These are phyloP conservation scores for Atethmia centrago DNA, from an alignment of 2,888 invertebrate species.

Conservation along the genomic window DNA sequence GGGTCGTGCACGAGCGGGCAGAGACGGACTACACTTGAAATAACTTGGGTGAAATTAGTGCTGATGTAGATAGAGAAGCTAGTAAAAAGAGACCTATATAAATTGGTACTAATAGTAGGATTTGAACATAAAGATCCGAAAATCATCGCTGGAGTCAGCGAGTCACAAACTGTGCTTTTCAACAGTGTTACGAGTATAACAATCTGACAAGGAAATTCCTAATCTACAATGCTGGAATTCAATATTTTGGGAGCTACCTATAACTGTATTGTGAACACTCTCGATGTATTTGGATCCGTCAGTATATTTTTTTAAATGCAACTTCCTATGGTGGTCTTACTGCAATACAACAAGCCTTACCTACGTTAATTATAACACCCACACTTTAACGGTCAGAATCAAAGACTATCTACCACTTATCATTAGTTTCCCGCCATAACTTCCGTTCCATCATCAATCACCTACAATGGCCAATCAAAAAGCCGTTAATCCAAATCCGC, in stretches of 20 bases:
- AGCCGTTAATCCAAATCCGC: constrained; percentile 73
- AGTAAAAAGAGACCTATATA: neutral
- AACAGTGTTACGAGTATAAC: neutral
- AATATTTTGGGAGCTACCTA: neutral
- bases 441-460: constrained; percentile 59
- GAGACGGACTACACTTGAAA: constrained; percentile 73
- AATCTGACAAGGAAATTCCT: neutral
- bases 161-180: neutral
- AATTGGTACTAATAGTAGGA: no score
- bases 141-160: neutral
- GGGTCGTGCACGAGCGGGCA: constrained; percentile 83
- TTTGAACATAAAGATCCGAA: no score
- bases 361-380: constrained; percentile 31
- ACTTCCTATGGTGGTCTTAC: neutral
- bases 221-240: neutral
- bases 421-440: constrained; percentile 45
- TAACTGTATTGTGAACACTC: neutral
- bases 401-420: constrained; percentile 31
- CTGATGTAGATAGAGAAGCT: neutral
- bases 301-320: neutral
- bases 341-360: neutral
- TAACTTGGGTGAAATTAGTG: constrained; percentile 27
- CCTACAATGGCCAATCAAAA: constrained; percentile 57
- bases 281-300: neutral
- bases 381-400: constrained; percentile 21